These are phyloP conservation scores for Hoplias malabaricus DNA, from an alignment of 2,113 vertebrate genomes.

Conservation along the genomic window DNA sequence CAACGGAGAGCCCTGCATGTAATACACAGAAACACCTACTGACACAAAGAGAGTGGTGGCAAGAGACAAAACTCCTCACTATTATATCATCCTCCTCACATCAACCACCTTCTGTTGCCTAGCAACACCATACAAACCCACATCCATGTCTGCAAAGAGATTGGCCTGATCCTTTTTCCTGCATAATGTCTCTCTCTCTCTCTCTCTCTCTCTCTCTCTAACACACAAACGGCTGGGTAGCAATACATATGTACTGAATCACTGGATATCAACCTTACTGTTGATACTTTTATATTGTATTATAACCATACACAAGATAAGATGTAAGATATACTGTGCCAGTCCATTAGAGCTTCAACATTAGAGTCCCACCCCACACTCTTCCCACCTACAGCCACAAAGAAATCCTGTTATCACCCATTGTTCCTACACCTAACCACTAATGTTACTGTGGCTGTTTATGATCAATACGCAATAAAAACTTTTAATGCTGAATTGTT, in stretches of 20 bases:
- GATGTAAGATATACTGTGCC: no score
- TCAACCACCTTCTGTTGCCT: slow-evolving; percentile 46
- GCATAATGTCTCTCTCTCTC: neutral
- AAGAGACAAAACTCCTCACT: slow-evolving; percentile 34
- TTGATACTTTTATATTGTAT: neutral
- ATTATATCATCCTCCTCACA: slow-evolving; percentile 35
- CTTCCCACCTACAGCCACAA: no score
- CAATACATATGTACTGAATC: no score
- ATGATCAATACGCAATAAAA: no score
- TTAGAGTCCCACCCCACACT: no score
- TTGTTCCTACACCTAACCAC: no score
- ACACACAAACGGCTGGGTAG: no score
- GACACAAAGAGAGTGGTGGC: slow-evolving; percentile 8
- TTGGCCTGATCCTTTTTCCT: neutral
- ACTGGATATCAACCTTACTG: neutral
- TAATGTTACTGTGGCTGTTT: no score
- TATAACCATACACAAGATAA: neutral
- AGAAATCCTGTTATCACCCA: no score
- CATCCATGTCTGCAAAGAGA: slow-evolving; percentile 4
- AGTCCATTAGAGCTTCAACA: no score
- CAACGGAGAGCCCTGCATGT: slow-evolving; percentile 22
- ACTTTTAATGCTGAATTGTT: no score
- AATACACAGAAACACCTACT: slow-evolving; percentile 43
- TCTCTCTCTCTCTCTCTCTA: no score
- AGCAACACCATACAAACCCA: slow-evolving; percentile 43